Conservation (phyloP, 2,113 vertebrate species). For the Podilymbus podiceps region DNA sequence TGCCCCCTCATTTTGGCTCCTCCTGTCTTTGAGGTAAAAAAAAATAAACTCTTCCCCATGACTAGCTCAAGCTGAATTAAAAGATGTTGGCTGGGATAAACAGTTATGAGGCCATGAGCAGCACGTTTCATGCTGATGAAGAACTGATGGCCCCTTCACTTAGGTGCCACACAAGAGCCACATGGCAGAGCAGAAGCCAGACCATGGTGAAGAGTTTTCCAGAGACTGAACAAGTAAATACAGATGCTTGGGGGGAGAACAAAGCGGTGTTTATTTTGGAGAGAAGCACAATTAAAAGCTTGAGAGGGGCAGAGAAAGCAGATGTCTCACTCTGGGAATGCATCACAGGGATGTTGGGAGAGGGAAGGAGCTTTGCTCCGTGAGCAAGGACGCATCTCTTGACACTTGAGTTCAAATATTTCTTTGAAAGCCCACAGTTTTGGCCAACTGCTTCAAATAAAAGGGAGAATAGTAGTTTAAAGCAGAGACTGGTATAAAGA, state of each 20-base stretch:
- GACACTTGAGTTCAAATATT: neutral
- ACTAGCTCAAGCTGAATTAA: neutral
- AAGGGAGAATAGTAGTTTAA: neutral
- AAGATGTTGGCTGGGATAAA: neutral
- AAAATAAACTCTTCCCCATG: neutral
- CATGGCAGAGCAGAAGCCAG: neutral
- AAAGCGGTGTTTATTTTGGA: neutral
- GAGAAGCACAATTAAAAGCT: neutral
- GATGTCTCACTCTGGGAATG: neutral
- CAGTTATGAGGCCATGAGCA: rapidly evolving
- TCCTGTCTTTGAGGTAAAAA: neutral
- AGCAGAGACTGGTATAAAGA: neutral
- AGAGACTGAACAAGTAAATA: neutral
- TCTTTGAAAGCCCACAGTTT: neutral
- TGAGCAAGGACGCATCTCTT: neutral
- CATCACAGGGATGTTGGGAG: neutral
- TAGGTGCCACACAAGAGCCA: neutral
- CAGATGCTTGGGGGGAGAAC: neutral
- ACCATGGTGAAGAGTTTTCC: neutral
- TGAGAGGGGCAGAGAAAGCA: neutral
- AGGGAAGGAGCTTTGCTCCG: neutral
- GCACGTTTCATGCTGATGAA: neutral
- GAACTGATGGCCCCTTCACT: neutral
- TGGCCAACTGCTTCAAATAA: neutral
- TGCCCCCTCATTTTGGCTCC: neutral